A percentile compares a stretch with the other conserved stretches of the same genome.
Conservation (phyloP, 2,888 invertebrate species). For the Petrolisthes cinctipes region DNA sequence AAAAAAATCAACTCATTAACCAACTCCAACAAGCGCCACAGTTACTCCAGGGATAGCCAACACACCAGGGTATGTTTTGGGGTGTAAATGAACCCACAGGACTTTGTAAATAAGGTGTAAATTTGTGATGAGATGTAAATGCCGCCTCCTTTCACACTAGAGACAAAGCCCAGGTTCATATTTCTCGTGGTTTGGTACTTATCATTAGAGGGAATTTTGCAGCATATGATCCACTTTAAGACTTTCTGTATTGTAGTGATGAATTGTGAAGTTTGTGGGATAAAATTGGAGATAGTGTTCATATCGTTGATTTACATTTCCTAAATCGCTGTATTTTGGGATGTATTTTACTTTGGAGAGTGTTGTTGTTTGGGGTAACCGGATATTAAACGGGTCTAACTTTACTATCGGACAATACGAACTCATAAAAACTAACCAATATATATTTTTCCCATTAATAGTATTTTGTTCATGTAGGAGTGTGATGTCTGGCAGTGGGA, state of each 20-base stretch:
- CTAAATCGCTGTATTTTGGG: too few species aligned
- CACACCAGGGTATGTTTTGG: background rate
- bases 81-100: background rate
- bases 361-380: too few species aligned
- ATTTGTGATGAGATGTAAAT: background rate
- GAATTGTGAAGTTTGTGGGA: too few species aligned
- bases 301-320: too few species aligned
- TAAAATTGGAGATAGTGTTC: too few species aligned
- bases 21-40: background rate
- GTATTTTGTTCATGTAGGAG: background rate
- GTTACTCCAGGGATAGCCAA: background rate
- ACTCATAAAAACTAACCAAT: background rate
- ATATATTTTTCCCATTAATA: background rate
- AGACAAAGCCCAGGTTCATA: background rate
- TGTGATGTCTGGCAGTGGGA: conserved; percentile 42
- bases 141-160: background rate
- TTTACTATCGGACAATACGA: too few species aligned
- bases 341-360: too few species aligned
- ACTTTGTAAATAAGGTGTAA: background rate
- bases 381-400: too few species aligned
- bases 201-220: too few species aligned
- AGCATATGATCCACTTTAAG: too few species aligned
- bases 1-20: conserved; percentile 1
- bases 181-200: background rate
- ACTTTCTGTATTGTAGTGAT: too few species aligned